Evolutionary conservation across 2,113 vertebrate species (phyloP).

Genomic region (Oryzias javanicus): DNA sequence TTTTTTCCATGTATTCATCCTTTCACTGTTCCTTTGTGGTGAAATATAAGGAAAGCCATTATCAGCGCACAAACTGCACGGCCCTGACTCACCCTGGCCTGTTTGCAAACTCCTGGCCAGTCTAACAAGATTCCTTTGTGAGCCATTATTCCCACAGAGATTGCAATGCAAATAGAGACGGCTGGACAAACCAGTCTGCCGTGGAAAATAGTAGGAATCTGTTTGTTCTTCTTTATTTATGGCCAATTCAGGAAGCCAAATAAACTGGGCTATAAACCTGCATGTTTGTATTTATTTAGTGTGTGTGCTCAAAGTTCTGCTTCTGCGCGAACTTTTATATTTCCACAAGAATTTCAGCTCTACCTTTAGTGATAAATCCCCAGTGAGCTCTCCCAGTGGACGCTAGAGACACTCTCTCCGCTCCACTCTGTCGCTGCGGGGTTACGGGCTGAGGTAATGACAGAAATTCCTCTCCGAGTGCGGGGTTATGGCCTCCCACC

Average conservation of each 20-base stretch:
- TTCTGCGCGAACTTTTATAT: constrained; percentile 13
- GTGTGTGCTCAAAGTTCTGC: too few relatives aligned
- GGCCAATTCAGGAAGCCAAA: constrained; percentile 14
- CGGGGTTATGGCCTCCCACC: constrained; percentile 39
- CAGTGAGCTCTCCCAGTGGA: constrained; percentile 11
- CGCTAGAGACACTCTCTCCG: constrained; percentile 24
- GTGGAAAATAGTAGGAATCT: constrained; percentile 2
- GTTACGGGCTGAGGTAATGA: constrained; percentile 60
- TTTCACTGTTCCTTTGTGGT: constrained; percentile 27
- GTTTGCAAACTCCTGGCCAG: constrained; percentile 14
- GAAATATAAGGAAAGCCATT: constrained; percentile 2
- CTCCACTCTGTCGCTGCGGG: constrained; percentile 27
- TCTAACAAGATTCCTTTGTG: constrained; percentile 55
- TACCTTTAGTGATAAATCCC: constrained; percentile 17
- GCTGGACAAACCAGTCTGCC: constrained; percentile 28
- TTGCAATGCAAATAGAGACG: constrained; percentile 26
- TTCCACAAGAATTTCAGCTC: constrained; percentile 14
- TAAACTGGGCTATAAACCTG: constrained; percentile 1
- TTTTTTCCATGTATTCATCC: constrained; percentile 12
- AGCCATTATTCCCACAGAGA: constrained; percentile 31
- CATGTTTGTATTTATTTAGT: constrained; percentile 13
- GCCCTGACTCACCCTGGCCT: constrained; percentile 21
- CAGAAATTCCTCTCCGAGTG: constrained; percentile 27
- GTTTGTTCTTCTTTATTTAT: constrained; percentile 10
- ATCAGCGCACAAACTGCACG: constrained; percentile 27